These are phyloP conservation scores for Plutella xylostella DNA, from an alignment of 2,888 invertebrate species.

Conservation along the genomic window DNA sequence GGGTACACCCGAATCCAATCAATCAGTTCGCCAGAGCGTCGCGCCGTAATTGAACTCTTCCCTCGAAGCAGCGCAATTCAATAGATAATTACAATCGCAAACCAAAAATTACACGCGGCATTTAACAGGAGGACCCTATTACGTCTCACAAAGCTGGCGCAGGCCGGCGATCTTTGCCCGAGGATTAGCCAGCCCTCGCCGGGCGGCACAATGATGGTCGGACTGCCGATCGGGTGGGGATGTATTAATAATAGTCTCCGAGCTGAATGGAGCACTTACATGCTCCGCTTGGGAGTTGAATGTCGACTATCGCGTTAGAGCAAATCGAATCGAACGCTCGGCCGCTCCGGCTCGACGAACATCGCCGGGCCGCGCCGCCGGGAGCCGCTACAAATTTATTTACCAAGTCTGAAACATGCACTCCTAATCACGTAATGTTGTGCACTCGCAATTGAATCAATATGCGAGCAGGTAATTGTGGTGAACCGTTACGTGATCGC, in stretches of 20 bases:
- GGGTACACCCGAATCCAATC: conserved; percentile 53
- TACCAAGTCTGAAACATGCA: neutral
- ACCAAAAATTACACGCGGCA: conserved; percentile 66
- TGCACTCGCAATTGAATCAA: neutral
- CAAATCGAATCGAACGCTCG: conserved; percentile 61
- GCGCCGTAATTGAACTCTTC: conserved; percentile 64
- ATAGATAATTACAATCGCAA: conserved; percentile 66
- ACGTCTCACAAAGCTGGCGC: conserved; percentile 56
- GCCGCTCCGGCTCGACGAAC: conserved; percentile 25
- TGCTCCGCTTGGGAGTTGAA: conserved; percentile 60
- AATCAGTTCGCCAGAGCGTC: conserved; percentile 54
- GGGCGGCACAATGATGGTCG: conserved; percentile 51
- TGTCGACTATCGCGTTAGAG: conserved; percentile 63
- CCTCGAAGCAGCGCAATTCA: conserved; percentile 48
- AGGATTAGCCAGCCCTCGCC: conserved; percentile 50
- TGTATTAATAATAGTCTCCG: conserved; percentile 63
- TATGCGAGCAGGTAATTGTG: neutral
- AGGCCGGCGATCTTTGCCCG: conserved; percentile 58
- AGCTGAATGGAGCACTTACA: conserved; percentile 66
- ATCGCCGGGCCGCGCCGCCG: too few species aligned
- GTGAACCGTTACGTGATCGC: neutral
- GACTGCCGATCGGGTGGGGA: conserved; percentile 41
- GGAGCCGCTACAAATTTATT: too few species aligned
- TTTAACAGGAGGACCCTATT: conserved; percentile 61
- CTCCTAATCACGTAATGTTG: too few species aligned